Base-by-base conservation (phyloP, 1,140 invertebrate species). In the Ericerus pela region DNA sequence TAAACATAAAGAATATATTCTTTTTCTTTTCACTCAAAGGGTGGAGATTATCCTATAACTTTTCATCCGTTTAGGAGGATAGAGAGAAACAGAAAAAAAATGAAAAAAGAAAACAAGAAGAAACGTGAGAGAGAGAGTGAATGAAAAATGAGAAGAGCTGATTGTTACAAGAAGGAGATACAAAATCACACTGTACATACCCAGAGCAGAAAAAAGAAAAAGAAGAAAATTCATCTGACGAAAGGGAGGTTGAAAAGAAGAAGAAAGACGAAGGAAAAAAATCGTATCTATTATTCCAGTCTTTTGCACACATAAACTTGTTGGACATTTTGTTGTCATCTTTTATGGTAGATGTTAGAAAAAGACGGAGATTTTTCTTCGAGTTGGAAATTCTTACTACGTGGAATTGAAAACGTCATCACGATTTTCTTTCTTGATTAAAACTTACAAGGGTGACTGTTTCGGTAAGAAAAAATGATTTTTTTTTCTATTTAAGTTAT, bases 381-480 rank as follows among this genome's bases (percentile, higher is more conserved):
- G 22, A 24, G 20, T 47, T 14, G 41, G 26, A 47, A 33, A 47
- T 47, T 47, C 41, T 47, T 47, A 47, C 20, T 47, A 47, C 41
- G 41, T 47, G 41, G 41, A 47, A 47, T 47, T 47, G 41, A 47
- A 47, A 47, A 47, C 41, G 41, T 47, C 41, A 47, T 47, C 41
- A 47, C 41, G 41, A 47, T 47, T 47, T 47, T 47, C 41, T 47
- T 47, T 47, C 41, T 47, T 47, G 41, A 47, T 47, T 47, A 47
- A 47, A 47, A 47, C 41, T 47, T 47, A 47, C 41, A 47, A 47
- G 41, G 41, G 41, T 47, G 41, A 47, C 41, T 47, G 22, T 47
- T 47, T 12, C 41, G 26, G 41, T 16, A 47, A 18, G 41, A 47
- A 47, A 47, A 47, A 47, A 24, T 24, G 26, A 24, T 47, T 47